Evolutionary conservation across 2,888 invertebrate species (phyloP).

Genomic region (Eupithecia centaureata): DNA sequence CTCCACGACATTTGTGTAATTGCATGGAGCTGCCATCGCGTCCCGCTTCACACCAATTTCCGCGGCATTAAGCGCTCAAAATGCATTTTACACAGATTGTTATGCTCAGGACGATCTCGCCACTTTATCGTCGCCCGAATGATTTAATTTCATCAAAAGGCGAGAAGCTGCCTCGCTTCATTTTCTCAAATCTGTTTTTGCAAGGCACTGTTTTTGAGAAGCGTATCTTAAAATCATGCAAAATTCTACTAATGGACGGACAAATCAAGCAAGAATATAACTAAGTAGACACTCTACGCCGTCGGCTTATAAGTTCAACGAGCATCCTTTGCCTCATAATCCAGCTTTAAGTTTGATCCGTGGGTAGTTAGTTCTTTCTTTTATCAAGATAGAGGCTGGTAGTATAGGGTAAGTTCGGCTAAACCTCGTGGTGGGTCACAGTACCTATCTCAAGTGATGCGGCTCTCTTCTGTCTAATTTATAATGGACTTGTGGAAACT

Average conservation of each 20-base stretch:
- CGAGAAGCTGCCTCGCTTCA: background rate
- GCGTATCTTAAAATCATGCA: background rate
- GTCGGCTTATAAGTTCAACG: slow-evolving; percentile 46
- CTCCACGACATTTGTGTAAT: slow-evolving; percentile 74
- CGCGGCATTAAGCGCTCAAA: slow-evolving; percentile 74
- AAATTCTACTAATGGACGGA: background rate
- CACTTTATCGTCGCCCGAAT: slow-evolving; percentile 60
- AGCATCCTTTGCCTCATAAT: slow-evolving; percentile 59
- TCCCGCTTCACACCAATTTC: slow-evolving; percentile 73
- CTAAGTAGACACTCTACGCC: slow-evolving; percentile 34
- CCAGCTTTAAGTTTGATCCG: slow-evolving; percentile 77
- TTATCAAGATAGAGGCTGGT: slow-evolving; percentile 78
- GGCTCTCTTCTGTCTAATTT: slow-evolving; percentile 83
- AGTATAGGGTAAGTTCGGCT: slow-evolving; percentile 78
- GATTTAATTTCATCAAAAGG: slow-evolving; percentile 48
- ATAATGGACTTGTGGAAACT: slow-evolving; percentile 84
- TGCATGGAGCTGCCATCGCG: slow-evolving; percentile 66
- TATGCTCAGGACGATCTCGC: slow-evolving; percentile 63
- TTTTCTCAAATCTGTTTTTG: slow-evolving; percentile 4
- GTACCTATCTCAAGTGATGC: slow-evolving; percentile 84
- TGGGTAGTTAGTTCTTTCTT: slow-evolving; percentile 81
- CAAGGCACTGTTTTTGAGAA: background rate
- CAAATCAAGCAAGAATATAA: background rate
- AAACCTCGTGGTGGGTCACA: slow-evolving; percentile 80
- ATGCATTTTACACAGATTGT: slow-evolving; percentile 76